These are phyloP conservation scores for Chrysopilus asiliformis DNA, from an alignment of 2,888 invertebrate species.

Conservation along the genomic window DNA sequence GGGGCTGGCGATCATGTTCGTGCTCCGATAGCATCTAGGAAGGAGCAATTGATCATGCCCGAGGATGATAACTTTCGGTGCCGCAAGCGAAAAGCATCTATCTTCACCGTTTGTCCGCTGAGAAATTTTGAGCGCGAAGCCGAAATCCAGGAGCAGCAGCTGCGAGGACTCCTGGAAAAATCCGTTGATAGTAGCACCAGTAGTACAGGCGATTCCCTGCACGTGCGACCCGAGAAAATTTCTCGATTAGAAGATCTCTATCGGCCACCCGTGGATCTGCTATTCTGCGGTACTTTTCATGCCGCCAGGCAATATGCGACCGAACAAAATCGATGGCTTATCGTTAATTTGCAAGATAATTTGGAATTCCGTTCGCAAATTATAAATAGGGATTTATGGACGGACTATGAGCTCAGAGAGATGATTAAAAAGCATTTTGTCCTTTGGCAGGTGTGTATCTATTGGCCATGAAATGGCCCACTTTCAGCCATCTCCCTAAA, in stretches of 20 bases:
- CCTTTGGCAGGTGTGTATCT: constrained; percentile 47
- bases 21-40: constrained; percentile 32
- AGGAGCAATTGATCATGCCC: constrained; percentile 31
- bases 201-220: not conserved
- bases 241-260: constrained; percentile 39
- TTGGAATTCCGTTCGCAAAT: constrained; percentile 48
- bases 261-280: constrained; percentile 51
- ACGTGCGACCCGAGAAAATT: constrained; percentile 11
- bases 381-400: constrained; percentile 58
- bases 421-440: constrained; percentile 50
- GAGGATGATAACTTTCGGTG: constrained; percentile 34
- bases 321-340: constrained; percentile 45
- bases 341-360: constrained; percentile 44
- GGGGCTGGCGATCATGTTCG: constrained; percentile 18
- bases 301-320: constrained; percentile 43
- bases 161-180: not conserved
- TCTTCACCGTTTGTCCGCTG: constrained; percentile 29
- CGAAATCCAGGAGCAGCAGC: constrained; percentile 31
- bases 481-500: not conserved
- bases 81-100: constrained; percentile 22
- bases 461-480: too few species aligned
- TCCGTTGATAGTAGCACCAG: constrained; percentile 1
- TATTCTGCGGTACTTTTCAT: constrained; percentile 46
- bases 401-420: constrained; percentile 43
- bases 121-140: constrained; percentile 34